These are phyloP conservation scores for Antechinus stuartii DNA, from an alignment of 2,113 vertebrate species.

Conservation along the genomic window DNA sequence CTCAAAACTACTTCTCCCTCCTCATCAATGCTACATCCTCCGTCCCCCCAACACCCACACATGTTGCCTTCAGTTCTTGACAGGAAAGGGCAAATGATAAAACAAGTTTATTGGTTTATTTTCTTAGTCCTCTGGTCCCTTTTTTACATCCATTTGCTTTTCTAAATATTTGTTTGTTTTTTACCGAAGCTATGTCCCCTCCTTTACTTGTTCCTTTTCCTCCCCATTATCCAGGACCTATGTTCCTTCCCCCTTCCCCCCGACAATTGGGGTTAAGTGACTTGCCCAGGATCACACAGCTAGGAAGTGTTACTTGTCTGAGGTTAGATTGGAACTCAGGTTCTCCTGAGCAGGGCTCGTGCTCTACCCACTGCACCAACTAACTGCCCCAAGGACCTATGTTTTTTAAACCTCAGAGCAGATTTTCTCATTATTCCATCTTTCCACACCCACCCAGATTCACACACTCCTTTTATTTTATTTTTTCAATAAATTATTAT, in stretches of 20 bases:
- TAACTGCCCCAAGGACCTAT: not conserved
- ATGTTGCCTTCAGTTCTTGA: not conserved
- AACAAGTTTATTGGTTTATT: not conserved
- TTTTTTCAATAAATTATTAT: too few relatives aligned
- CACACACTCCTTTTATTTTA: too few relatives aligned
- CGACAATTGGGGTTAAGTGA: too few relatives aligned
- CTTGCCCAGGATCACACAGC: too few relatives aligned
- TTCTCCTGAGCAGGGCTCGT: too few relatives aligned
- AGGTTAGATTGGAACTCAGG: too few relatives aligned
- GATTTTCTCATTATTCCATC: not conserved
- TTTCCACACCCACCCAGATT: not conserved
- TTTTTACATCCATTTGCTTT: not conserved
- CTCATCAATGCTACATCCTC: too few relatives aligned
- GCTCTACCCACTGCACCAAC: too few relatives aligned
- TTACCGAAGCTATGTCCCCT: not conserved
- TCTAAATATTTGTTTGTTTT: not conserved
- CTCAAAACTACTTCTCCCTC: not conserved
- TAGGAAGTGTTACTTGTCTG: too few relatives aligned
- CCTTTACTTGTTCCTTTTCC: too few relatives aligned
- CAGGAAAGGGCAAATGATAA: not conserved
- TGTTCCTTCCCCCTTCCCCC: not conserved
- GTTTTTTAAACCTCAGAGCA: not conserved
- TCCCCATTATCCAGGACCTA: not conserved
- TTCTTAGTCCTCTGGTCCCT: not conserved
- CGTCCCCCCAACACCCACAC: not conserved